phyloP scores from a whole-genome alignment of 1,140 invertebrate genomes.

The Teleogryllus occipitalis region DNA sequence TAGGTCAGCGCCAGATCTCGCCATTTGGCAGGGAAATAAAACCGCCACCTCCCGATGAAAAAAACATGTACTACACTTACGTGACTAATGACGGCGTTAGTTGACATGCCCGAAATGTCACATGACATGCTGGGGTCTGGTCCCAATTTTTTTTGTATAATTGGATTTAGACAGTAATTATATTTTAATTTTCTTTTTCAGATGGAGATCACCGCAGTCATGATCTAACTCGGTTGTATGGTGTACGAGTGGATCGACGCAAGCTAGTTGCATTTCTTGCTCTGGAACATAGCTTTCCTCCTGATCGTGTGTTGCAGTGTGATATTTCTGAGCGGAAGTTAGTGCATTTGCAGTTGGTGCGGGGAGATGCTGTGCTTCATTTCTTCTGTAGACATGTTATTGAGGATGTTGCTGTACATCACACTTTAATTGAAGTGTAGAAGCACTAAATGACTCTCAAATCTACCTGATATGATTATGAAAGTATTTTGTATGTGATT shows the following conservation, averaged over 20 bases:
- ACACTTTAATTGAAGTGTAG: background rate
- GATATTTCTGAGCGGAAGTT: background rate
- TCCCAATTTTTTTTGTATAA: too few relatives aligned
- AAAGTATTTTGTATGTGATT: too few relatives aligned
- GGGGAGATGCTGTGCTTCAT: background rate
- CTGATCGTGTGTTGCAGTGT: background rate
- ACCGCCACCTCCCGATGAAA: too few relatives aligned
- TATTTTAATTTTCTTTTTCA: background rate
- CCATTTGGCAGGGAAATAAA: too few relatives aligned
- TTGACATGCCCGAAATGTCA: too few relatives aligned
- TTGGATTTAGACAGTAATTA: too few relatives aligned
- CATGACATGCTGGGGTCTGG: too few relatives aligned
- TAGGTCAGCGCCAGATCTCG: too few relatives aligned
- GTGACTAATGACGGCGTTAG: too few relatives aligned
- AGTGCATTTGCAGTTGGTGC: background rate
- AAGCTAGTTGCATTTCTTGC: background rate
- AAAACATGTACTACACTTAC: too few relatives aligned
- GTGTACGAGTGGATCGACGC: background rate
- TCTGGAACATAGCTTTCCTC: background rate
- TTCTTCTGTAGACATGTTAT: background rate
- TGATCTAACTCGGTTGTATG: background rate
- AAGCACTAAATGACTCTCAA: too few relatives aligned
- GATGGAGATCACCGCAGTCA: background rate
- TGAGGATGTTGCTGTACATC: background rate
- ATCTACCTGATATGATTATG: too few relatives aligned